phyloP scores from a whole-genome alignment of 1,140 invertebrate genomes.

The Nomia melanderi region DNA sequence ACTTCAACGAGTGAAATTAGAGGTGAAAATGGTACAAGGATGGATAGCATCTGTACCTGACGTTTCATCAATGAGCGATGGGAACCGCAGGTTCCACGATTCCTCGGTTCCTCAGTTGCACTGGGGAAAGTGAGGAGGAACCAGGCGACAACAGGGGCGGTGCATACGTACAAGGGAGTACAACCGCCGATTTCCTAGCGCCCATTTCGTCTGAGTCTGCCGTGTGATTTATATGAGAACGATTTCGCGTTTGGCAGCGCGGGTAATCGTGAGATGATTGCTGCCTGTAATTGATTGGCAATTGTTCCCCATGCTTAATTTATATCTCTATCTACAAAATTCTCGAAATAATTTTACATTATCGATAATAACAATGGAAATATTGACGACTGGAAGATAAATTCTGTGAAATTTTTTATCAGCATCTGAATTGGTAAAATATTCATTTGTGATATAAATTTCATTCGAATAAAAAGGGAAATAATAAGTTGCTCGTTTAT shows the following conservation, averaged over 20 bases:
- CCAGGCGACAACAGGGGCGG: slow-evolving; percentile 26
- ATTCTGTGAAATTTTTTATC: background rate
- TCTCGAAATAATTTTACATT: slow-evolving; percentile 22
- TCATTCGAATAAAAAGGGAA: background rate
- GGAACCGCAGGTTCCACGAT: slow-evolving; percentile 8
- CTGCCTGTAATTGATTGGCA: slow-evolving; percentile 75
- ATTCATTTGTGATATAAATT: background rate
- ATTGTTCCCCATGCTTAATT: slow-evolving; percentile 64
- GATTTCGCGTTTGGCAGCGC: slow-evolving; percentile 71
- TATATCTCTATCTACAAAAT: slow-evolving; percentile 25
- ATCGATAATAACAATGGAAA: background rate
- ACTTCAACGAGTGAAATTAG: slow-evolving; percentile 47
- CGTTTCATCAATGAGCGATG: slow-evolving; percentile 68
- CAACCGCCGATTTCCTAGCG: slow-evolving; percentile 45
- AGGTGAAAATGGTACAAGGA: slow-evolving; percentile 61
- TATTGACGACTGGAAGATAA: background rate
- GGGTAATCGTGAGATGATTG: slow-evolving; percentile 76
- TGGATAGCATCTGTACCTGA: slow-evolving; percentile 72
- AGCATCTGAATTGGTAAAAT: background rate
- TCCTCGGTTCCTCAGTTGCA: background rate
- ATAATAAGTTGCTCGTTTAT: too few relatives aligned
- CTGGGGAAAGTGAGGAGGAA: slow-evolving; percentile 48
- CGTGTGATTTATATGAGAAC: slow-evolving; percentile 78
- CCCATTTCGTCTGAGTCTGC: slow-evolving; percentile 61
- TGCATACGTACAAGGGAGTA: slow-evolving; percentile 63